Evolutionary conservation across 2,113 vertebrate genomes (phyloP).

Genomic region (Puntigrus tetrazona): DNA sequence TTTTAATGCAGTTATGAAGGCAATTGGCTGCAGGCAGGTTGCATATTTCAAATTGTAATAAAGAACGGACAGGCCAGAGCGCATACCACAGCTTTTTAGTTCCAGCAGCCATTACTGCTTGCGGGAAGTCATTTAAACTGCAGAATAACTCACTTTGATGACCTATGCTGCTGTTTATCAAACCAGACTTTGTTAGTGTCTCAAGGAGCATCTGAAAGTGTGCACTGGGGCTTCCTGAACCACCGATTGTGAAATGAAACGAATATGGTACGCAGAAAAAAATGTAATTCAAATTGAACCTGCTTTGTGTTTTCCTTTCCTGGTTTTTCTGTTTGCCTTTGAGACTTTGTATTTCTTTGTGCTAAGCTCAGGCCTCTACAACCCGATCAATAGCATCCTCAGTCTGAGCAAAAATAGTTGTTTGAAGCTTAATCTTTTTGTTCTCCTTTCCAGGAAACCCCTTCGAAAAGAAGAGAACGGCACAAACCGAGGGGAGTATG

Average conservation of each 20-base stretch:
- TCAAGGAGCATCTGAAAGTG: not conserved
- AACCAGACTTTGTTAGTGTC: slow-evolving; percentile 15
- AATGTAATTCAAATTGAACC: too few relatives aligned
- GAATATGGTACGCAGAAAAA: not conserved
- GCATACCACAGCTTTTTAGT: slow-evolving; percentile 42
- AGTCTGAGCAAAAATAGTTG: not conserved
- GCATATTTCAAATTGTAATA: slow-evolving; percentile 51
- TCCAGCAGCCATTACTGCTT: slow-evolving; percentile 39
- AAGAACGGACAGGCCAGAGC: slow-evolving; percentile 22
- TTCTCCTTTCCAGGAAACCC: slow-evolving; percentile 85
- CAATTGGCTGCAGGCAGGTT: slow-evolving; percentile 37
- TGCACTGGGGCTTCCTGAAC: not conserved
- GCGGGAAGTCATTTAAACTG: slow-evolving; percentile 48
- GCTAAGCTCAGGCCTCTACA: not conserved
- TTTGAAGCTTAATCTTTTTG: slow-evolving; percentile 22
- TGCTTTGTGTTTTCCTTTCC: not conserved
- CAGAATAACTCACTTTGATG: slow-evolving; percentile 51
- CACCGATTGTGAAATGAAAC: not conserved
- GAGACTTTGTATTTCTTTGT: not conserved
- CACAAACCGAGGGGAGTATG: slow-evolving; percentile 90
- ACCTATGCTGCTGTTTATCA: slow-evolving; percentile 32
- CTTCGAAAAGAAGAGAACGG: slow-evolving; percentile 95
- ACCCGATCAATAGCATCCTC: slow-evolving; percentile 19
- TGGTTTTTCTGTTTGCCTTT: slow-evolving; percentile 6
- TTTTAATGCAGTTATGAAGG: slow-evolving; percentile 47